A percentile compares a stretch with the other conserved stretches of the same genome.
Conservation (phyloP, 1,140 invertebrate species). For the Dreissena rostriformis region DNA sequence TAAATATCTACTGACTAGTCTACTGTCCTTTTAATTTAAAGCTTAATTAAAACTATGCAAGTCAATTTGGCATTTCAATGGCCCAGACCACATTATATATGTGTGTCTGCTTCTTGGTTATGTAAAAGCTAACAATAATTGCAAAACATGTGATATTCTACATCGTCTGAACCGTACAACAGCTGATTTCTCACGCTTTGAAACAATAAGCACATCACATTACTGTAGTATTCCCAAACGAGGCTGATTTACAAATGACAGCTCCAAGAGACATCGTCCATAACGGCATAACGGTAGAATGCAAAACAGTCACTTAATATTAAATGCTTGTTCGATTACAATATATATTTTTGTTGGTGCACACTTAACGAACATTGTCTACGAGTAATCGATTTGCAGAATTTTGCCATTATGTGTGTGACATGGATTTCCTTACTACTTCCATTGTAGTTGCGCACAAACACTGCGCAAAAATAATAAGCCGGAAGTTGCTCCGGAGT, state of each 20-base stretch:
- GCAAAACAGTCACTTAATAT: too few relatives aligned
- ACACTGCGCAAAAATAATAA: slow-evolving; percentile 53
- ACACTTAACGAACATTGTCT: too few relatives aligned
- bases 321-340: too few relatives aligned
- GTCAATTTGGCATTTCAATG: too few relatives aligned
- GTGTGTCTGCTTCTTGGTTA: too few relatives aligned
- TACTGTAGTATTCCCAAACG: slow-evolving; percentile 60
- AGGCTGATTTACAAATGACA: slow-evolving; percentile 58
- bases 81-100: too few relatives aligned
- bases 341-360: too few relatives aligned
- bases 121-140: too few relatives aligned
- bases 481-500: slow-evolving; percentile 63
- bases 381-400: slow-evolving; percentile 18
- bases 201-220: slow-evolving; percentile 42
- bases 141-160: not conserved
- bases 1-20: too few relatives aligned
- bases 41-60: too few relatives aligned
- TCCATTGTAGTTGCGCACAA: slow-evolving; percentile 55
- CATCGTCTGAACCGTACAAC: not conserved
- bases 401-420: not conserved
- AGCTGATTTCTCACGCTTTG: slow-evolving; percentile 48
- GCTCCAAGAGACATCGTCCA: not conserved
- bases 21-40: too few relatives aligned
- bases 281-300: too few relatives aligned
- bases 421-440: slow-evolving; percentile 55